Base-by-base conservation (phyloP, 2,113 vertebrate species). In the Ia io region DNA sequence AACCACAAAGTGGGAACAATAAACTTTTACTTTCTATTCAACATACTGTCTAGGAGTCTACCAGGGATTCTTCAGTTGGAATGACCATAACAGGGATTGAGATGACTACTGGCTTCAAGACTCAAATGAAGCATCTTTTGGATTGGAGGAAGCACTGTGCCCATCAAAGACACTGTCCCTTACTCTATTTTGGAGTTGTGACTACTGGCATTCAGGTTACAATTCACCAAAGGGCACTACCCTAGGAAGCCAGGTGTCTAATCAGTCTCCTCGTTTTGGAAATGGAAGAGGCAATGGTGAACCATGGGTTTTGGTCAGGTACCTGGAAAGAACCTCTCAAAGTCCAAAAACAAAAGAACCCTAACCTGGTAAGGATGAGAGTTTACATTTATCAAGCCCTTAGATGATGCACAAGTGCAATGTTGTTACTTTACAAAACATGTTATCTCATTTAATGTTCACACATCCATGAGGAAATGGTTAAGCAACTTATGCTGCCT, bases 1-100 rank as follows among this genome's bases (percentile, higher is more conserved):
- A 94, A 94, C 47, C 13, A 71, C 77, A 91, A 84, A 80, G 32
- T n/a, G 7, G 40, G 71, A 93, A 93, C 18, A 84, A 90, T 90
- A 94, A 84, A 92, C 53, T 83, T 88, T 40, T 92, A 44, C n/a
- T 95, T 93, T 93, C 37, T 84, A 74, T 89, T 61, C 49, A 65
- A 80, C 94, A 90, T 89, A 83, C 56, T 92, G 74, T 20, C 22
- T 32, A 77, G 79, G 25, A 56, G 67, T 71, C 51, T 71, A 28
- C 25, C 63, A 63, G 49, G 65, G 25, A 12, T 51, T 70, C 83
- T 88, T 65, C n/a, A 84, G 28, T 13, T 49, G 9, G 71, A n/a
- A 87, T 7, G 42, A 44, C 22, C 9, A 40, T n/a, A 40, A 73
- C 4, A 65, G 59, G 40, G 44, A 65, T 14, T 35, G 65, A 79